A percentile compares a stretch with the other conserved stretches of the same genome.
These are phyloP conservation scores for Diorhabda elongata DNA, from an alignment of 1,140 invertebrate species.

Conservation along the genomic window DNA sequence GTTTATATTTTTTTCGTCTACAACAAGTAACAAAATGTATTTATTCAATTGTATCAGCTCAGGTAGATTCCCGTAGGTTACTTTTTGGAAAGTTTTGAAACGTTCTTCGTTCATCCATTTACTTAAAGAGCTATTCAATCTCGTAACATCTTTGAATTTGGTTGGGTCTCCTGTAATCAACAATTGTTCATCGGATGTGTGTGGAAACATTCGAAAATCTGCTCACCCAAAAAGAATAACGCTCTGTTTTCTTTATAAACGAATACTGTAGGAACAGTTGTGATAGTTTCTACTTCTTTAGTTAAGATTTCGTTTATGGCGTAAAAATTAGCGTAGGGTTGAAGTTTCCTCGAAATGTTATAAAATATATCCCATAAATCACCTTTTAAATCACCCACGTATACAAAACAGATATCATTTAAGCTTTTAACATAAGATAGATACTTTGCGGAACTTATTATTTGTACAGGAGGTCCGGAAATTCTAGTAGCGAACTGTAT, in stretches of 20 bases:
- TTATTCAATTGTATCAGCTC: conserved; percentile 80
- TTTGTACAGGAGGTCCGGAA: conserved; percentile 79
- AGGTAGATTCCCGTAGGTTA: conserved; percentile 78
- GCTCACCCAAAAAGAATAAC: conserved; percentile 67
- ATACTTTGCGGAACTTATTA: conserved; percentile 71
- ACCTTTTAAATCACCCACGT: conserved; percentile 72
- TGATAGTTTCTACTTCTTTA: conserved; percentile 62
- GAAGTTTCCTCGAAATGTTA: conserved; percentile 69
- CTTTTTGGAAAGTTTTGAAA: conserved; percentile 85
- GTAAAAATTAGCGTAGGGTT: conserved; percentile 84
- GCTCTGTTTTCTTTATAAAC: conserved; percentile 79
- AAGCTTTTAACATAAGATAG: conserved; percentile 69
- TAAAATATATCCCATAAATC: conserved; percentile 74
- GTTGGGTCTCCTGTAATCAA: no score
- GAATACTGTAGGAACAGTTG: conserved; percentile 67
- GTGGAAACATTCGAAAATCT: conserved; percentile 8
- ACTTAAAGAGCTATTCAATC: conserved; percentile 65
- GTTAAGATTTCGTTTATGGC: conserved; percentile 63
- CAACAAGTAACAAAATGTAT: conserved; percentile 78
- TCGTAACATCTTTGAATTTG: neutral
- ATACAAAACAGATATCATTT: conserved; percentile 83
- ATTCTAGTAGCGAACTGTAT: conserved; percentile 89
- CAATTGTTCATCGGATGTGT: no score
- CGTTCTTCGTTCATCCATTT: conserved; percentile 88
- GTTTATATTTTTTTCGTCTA: conserved; percentile 83